phyloP scores from a whole-genome alignment of 2,797 vertebrate species.

The Synanceia verrucosa region DNA sequence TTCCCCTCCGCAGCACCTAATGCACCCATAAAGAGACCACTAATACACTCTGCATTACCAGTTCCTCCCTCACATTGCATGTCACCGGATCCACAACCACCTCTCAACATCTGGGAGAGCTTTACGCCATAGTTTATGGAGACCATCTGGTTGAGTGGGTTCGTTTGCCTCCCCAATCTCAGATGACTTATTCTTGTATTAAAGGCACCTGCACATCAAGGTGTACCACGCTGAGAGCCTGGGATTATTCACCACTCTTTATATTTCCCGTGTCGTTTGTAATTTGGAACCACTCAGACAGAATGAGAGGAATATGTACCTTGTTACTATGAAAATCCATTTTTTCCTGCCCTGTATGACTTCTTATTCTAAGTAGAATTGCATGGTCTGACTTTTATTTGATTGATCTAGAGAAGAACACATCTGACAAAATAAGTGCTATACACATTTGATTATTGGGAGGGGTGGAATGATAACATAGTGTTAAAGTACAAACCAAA shows the following conservation, averaged over 20 bases:
- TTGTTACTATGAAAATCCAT: slow-evolving; percentile 38
- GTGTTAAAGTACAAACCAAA: slow-evolving; percentile 43
- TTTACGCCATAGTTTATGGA: slow-evolving; percentile 73
- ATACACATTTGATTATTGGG: slow-evolving; percentile 34
- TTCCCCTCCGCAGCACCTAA: slow-evolving; percentile 72
- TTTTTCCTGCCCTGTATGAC: background rate
- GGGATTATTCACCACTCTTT: slow-evolving; percentile 56
- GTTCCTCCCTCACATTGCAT: slow-evolving; percentile 69
- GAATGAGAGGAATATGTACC: slow-evolving; percentile 32
- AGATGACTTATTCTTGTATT: slow-evolving; percentile 72
- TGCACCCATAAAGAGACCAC: slow-evolving; percentile 78
- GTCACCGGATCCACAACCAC: slow-evolving; percentile 73
- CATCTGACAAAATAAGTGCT: slow-evolving; percentile 31
- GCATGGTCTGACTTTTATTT: slow-evolving; percentile 49
- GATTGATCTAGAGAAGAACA: slow-evolving; percentile 50
- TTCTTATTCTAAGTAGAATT: slow-evolving; percentile 35
- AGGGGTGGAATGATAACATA: slow-evolving; percentile 11
- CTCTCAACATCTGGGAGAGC: slow-evolving; percentile 78
- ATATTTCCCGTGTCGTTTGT: slow-evolving; percentile 51
- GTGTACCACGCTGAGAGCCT: slow-evolving; percentile 50
- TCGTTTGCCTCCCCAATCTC: slow-evolving; percentile 62
- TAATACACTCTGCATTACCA: slow-evolving; percentile 77
- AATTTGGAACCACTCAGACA: slow-evolving; percentile 51
- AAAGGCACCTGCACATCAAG: slow-evolving; percentile 75
- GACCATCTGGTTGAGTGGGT: slow-evolving; percentile 70